Conservation (phyloP, 2,888 invertebrate species). For the Clitarchus hookeri region DNA sequence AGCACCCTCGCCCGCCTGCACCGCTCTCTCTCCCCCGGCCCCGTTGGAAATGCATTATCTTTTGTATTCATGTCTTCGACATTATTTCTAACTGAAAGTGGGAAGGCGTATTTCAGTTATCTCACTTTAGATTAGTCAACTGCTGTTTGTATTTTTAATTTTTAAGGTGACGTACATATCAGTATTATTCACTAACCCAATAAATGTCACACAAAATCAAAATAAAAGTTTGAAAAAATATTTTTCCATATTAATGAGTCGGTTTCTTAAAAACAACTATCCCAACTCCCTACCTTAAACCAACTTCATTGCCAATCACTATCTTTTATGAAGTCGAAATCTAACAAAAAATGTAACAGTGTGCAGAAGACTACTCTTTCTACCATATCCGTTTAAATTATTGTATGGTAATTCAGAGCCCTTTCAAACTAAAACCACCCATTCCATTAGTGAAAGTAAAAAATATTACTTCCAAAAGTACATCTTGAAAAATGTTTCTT, state of each 20-base stretch:
- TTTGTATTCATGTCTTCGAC: neutral
- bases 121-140: neutral
- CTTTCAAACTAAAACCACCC: too few relatives aligned
- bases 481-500: too few relatives aligned
- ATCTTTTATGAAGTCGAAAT: too few relatives aligned
- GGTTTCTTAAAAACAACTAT: neutral
- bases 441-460: too few relatives aligned
- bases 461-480: too few relatives aligned
- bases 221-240: neutral
- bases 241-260: constrained; percentile 1
- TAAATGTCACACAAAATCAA: neutral
- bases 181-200: neutral
- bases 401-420: too few relatives aligned
- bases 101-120: neutral
- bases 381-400: too few relatives aligned
- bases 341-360: too few relatives aligned
- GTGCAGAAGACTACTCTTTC: too few relatives aligned
- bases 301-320: too few relatives aligned
- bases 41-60: neutral
- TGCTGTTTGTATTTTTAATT: neutral
- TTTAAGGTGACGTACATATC: neutral
- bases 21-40: neutral
- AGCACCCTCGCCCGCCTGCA: neutral
- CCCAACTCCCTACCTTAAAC: too few relatives aligned
- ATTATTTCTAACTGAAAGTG: neutral